These are phyloP conservation scores for Elysia chlorotica DNA, from an alignment of 1,140 invertebrate species.

Conservation along the genomic window DNA sequence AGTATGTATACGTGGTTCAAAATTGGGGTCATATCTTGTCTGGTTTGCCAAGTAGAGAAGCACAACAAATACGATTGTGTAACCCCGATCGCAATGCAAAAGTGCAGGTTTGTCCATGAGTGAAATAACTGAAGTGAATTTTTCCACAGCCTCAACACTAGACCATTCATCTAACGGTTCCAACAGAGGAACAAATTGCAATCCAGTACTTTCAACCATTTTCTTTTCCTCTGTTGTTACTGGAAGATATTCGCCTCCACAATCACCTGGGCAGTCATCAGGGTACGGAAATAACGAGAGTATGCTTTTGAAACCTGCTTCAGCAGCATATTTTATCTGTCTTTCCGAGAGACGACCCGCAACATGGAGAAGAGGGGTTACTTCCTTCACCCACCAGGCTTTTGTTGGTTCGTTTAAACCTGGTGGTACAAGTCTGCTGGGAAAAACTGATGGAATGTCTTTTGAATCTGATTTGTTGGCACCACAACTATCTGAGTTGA, in stretches of 20 bases:
- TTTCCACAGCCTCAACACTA: slow-evolving; percentile 35
- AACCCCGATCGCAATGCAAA: slow-evolving; percentile 42
- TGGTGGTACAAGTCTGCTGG: slow-evolving; percentile 24
- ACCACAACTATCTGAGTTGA: no score
- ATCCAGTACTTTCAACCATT: slow-evolving; percentile 28
- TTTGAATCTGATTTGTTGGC: no score
- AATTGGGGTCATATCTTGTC: slow-evolving; percentile 22
- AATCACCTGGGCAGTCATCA: slow-evolving; percentile 26
- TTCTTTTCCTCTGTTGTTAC: slow-evolving; percentile 31
- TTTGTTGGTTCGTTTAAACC: slow-evolving; percentile 42
- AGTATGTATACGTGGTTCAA: slow-evolving; percentile 34
- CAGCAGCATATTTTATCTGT: slow-evolving; percentile 49
- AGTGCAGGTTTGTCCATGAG: slow-evolving; percentile 37
- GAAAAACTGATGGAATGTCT: slow-evolving; percentile 21
- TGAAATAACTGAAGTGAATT: slow-evolving; percentile 31
- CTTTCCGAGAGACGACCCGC: slow-evolving; percentile 45
- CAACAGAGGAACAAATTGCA: slow-evolving; percentile 38
- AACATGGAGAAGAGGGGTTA: slow-evolving; percentile 46
- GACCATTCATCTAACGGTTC: slow-evolving; percentile 37
- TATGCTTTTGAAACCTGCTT: slow-evolving; percentile 48
- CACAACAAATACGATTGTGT: slow-evolving; percentile 45
- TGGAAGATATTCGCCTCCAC: slow-evolving; percentile 41
- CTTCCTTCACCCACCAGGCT: slow-evolving; percentile 53
- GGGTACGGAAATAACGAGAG: slow-evolving; percentile 42
- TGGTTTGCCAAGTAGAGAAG: slow-evolving; percentile 47